These are phyloP conservation scores for Ophion ellenae DNA, from an alignment of 2,888 invertebrate species.

Conservation along the genomic window DNA sequence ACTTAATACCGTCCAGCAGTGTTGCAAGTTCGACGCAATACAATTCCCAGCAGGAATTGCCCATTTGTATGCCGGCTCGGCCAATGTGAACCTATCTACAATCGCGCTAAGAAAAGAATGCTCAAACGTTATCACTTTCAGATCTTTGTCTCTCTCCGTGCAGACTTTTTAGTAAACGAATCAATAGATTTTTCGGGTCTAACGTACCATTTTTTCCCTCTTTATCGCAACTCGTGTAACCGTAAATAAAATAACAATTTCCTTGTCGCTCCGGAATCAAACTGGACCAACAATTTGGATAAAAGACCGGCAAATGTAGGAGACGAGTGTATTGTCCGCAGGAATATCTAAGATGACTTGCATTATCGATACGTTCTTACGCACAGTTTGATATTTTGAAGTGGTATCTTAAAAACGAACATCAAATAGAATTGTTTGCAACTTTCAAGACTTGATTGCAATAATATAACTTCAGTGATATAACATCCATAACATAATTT, in stretches of 20 bases:
- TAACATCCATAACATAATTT: too few relatives aligned
- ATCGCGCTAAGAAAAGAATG: constrained; percentile 87
- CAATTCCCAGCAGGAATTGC: constrained; percentile 93
- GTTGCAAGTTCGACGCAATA: constrained; percentile 94
- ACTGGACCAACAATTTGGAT: constrained; percentile 48
- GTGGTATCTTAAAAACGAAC: constrained; percentile 7
- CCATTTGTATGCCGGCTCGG: constrained; percentile 94
- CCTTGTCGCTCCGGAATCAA: constrained; percentile 18
- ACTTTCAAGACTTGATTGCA: too few relatives aligned
- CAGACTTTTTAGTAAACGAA: background rate
- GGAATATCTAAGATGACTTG: constrained; percentile 60
- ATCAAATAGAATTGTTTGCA: too few relatives aligned
- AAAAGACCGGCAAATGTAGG: constrained; percentile 71
- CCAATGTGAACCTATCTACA: constrained; percentile 94
- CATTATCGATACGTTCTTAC: constrained; percentile 49
- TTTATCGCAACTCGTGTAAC: constrained; percentile 50
- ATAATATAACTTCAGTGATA: too few relatives aligned
- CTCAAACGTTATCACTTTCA: background rate
- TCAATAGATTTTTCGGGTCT: background rate
- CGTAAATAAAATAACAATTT: constrained; percentile 56
- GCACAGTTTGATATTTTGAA: constrained; percentile 37
- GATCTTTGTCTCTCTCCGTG: background rate
- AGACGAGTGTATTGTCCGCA: constrained; percentile 63
- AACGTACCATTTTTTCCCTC: constrained; percentile 56
- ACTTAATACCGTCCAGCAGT: constrained; percentile 90